Evolutionary conservation across 2,888 invertebrate genomes (phyloP).

Genomic region (Plagodis pulveraria): DNA sequence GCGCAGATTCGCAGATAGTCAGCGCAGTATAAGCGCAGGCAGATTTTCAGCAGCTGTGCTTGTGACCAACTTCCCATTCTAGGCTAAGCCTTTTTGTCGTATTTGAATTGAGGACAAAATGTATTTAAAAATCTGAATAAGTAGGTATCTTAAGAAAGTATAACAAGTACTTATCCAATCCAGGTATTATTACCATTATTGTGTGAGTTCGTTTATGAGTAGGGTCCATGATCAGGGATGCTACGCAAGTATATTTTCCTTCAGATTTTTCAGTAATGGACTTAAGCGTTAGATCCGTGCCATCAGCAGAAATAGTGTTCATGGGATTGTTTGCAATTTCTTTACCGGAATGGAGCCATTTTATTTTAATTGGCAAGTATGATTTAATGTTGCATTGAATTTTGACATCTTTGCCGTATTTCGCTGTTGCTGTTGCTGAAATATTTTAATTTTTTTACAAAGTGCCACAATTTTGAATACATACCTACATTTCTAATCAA

Average conservation of each 20-base stretch:
- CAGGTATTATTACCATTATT: conserved; percentile 1
- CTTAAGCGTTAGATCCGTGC: conserved; percentile 1
- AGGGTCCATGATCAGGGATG: conserved; percentile 4
- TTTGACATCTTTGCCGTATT: conserved; percentile 17
- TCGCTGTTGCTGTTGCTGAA: conserved; percentile 13
- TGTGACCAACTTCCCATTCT: too few species aligned
- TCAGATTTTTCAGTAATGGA: conserved; percentile 2
- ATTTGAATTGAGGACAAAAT: too few species aligned
- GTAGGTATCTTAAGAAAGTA: too few species aligned
- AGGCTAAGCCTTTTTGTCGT: too few species aligned
- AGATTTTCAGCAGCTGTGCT: too few species aligned
- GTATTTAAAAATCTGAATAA: too few species aligned
- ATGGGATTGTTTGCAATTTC: not conserved
- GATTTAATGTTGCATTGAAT: conserved; percentile 22
- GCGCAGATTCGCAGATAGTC: too few species aligned
- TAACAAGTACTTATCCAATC: conserved; percentile 5
- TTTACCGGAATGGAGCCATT: conserved; percentile 3
- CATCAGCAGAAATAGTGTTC: conserved; percentile 4
- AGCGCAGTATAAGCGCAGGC: too few species aligned
- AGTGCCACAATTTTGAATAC: too few species aligned
- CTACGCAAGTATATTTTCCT: conserved; percentile 8
- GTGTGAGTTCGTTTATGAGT: conserved; percentile 1
- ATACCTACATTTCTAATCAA: too few species aligned
- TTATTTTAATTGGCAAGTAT: conserved; percentile 3
- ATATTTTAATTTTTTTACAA: too few species aligned